phyloP scores from a whole-genome alignment of 2,113 vertebrate species.

The Xenopus tropicalis region UCB_Xtro_10.0 CM004451.2:91109001-91109500 shows the following conservation, averaged over 20 bases:
- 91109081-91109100: too few species aligned
- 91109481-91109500: conserved; percentile 89
- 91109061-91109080: too few species aligned
- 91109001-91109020: too few species aligned
- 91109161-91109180: too few species aligned
- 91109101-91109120: too few species aligned
- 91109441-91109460: background rate
- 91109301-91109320: conserved; percentile 98
- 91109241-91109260: conserved; percentile 88
- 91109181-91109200: too few species aligned
- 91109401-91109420: background rate
- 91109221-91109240: conserved; percentile 92
- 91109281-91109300: conserved; percentile 82
- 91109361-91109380: conserved; percentile 89
- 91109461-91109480: conserved; percentile 78
- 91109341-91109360: conserved; percentile 86
- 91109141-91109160: too few species aligned
- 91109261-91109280: conserved; percentile 95
- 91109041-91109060: too few species aligned
- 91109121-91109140: too few species aligned
- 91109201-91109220: too few species aligned
- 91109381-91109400: conserved; percentile 44
- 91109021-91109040: too few species aligned
- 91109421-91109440: too few species aligned
- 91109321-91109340: conserved; percentile 90